Evolutionary conservation across 2,797 vertebrate species (phyloP).

Genomic region (Trachops cirrhosus): DNA sequence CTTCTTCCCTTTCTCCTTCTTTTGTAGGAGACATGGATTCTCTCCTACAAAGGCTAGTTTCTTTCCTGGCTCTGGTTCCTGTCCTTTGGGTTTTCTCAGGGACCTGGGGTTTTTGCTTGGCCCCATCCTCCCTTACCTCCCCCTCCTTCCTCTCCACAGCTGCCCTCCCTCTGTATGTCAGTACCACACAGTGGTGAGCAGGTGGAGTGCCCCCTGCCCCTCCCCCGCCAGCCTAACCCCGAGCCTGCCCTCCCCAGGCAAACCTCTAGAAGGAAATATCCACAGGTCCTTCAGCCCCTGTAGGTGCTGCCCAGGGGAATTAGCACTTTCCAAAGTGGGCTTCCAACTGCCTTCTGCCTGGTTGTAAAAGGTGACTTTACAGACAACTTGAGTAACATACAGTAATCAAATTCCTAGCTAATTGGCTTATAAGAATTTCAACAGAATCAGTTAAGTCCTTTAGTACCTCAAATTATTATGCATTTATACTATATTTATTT

Average conservation of each 20-base stretch:
- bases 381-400: not conserved
- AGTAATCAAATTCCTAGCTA: not conserved
- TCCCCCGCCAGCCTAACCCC: not conserved
- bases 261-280: not conserved
- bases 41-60: not conserved
- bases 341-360: not conserved
- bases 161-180: not conserved
- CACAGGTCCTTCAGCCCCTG: not conserved
- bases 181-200: not conserved
- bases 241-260: not conserved
- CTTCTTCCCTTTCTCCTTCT: not conserved
- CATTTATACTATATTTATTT: not conserved
- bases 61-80: not conserved
- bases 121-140: too few relatives aligned
- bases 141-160: not conserved
- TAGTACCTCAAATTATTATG: not conserved
- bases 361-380: not conserved
- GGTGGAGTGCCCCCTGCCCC: too few relatives aligned
- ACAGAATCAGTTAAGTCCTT: not conserved
- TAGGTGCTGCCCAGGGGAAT: not conserved
- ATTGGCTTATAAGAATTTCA: not conserved
- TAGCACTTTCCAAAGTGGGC: not conserved
- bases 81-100: not conserved
- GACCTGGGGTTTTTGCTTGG: not conserved
- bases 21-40: rapidly evolving